These are phyloP conservation scores for Papilio protenor DNA, from an alignment of 2,888 invertebrate genomes.

Conservation along the genomic window DNA sequence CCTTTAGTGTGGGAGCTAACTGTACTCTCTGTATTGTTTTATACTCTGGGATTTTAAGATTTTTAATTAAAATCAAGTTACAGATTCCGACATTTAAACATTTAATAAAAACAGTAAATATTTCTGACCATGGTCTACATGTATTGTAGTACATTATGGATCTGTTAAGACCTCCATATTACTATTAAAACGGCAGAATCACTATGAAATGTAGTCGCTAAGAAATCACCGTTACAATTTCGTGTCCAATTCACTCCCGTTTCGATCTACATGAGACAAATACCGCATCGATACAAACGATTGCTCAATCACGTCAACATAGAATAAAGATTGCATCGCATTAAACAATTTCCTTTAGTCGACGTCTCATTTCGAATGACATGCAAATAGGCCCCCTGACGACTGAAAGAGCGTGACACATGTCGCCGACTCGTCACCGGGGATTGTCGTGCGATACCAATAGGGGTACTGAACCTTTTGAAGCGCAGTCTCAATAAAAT, in stretches of 20 bases:
- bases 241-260: constrained; percentile 11
- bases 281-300: constrained; percentile 14
- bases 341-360: constrained; percentile 35
- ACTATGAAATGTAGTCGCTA: neutral
- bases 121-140: neutral
- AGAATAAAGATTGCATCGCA: constrained; percentile 33
- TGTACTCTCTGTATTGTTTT: constrained; percentile 24
- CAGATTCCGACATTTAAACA: neutral
- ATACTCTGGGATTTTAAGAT: neutral
- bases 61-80: neutral
- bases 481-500: neutral
- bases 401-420: constrained; percentile 38
- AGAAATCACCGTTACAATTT: constrained; percentile 12
- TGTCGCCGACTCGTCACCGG: constrained; percentile 32
- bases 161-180: neutral
- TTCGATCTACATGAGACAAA: constrained; percentile 23
- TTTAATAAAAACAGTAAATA: neutral
- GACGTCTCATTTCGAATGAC: constrained; percentile 36
- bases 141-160: neutral
- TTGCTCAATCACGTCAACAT: constrained; percentile 28
- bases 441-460: constrained; percentile 33
- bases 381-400: constrained; percentile 39
- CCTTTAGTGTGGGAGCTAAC: constrained; percentile 9
- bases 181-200: neutral
- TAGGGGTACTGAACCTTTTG: constrained; percentile 12